phyloP scores from a whole-genome alignment of 1,140 invertebrate genomes.

The Arion vulgaris region DNA sequence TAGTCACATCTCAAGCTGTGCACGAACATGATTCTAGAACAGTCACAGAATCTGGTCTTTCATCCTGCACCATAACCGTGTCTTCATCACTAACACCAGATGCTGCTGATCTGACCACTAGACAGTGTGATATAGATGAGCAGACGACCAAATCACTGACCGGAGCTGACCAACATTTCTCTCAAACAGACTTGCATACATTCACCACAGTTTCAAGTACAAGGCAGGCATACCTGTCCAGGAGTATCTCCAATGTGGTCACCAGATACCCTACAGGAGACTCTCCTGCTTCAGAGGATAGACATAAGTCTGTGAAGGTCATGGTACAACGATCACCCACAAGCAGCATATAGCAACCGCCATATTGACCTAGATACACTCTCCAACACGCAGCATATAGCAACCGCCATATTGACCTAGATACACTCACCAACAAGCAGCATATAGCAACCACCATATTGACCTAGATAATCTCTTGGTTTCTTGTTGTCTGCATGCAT shows the following conservation, averaged over 20 bases:
- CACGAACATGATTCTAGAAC: too few species aligned
- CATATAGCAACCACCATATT: background rate
- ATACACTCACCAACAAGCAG: constrained; percentile 4
- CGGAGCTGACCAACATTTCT: too few species aligned
- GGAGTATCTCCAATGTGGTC: constrained; percentile 7
- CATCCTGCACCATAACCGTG: too few species aligned
- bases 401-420: background rate
- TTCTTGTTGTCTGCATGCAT: too few species aligned
- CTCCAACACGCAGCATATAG: background rate
- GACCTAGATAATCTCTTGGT: background rate
- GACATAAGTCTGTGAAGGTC: background rate
- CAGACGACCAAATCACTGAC: background rate
- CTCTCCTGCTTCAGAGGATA: constrained; percentile 9
- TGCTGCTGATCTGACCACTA: too few species aligned
- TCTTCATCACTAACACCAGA: too few species aligned
- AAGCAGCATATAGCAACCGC: background rate
- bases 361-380: background rate
- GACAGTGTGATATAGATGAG: background rate
- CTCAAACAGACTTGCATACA: background rate
- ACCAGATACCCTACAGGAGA: background rate
- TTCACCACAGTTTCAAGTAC: background rate
- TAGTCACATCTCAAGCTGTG: too few species aligned
- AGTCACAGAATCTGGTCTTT: too few species aligned
- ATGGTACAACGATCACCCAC: background rate
- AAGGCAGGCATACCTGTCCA: constrained; percentile 9